A percentile compares a stretch with the other conserved stretches of the same genome.
phyloP scores from a whole-genome alignment of 2,797 vertebrate genomes.

The Dendrocincla tyrannina region DNA sequence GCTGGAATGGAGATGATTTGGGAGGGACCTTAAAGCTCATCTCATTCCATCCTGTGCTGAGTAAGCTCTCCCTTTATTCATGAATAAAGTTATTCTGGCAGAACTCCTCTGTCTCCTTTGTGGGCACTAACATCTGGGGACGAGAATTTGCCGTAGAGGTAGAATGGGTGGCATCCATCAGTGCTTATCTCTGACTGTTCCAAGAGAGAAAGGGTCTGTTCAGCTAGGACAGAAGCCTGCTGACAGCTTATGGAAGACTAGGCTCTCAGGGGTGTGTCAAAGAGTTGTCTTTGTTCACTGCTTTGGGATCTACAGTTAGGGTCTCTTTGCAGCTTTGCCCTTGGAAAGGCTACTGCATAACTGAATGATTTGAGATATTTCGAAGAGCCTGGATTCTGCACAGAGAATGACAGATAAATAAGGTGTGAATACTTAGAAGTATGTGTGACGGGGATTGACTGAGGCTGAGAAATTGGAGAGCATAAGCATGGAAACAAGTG shows the following conservation, averaged over 20 bases:
- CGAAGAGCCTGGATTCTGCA: neutral
- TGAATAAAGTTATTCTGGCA: neutral
- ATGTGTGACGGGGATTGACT: neutral
- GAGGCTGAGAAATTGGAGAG: neutral
- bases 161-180: neutral
- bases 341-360: neutral
- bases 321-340: neutral
- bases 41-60: neutral
- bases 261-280: neutral
- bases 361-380: neutral
- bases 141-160: neutral
- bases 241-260: neutral
- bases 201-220: neutral
- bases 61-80: neutral
- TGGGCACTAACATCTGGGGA: neutral
- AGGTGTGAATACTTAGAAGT: neutral
- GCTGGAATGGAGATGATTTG: accelerated
- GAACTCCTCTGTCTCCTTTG: neutral
- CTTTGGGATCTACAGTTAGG: neutral
- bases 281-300: neutral
- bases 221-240: neutral
- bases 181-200: neutral
- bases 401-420: neutral
- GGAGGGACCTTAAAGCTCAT: neutral
- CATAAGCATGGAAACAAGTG: neutral